A percentile compares a stretch with the other conserved stretches of the same genome.
These are phyloP conservation scores for Lasiurus borealis DNA, from an alignment of 2,113 vertebrate genomes.

Conservation along the genomic window DNA sequence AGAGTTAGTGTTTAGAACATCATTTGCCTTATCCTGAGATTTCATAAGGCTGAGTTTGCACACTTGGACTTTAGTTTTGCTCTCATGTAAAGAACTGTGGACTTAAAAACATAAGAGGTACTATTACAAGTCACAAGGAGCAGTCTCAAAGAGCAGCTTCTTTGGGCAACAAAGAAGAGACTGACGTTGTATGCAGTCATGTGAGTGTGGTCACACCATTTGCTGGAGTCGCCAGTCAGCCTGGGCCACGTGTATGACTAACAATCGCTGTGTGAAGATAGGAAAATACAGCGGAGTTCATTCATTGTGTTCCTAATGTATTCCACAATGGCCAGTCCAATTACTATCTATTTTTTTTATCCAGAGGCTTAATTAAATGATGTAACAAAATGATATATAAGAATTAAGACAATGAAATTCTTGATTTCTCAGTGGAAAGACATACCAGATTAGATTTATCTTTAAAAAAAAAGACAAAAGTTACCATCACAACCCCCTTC, in stretches of 20 bases:
- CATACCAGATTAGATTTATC: constrained; percentile 81
- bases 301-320: constrained; percentile 77
- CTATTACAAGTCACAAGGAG: constrained; percentile 85
- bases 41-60: constrained; percentile 74
- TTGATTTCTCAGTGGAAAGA: constrained; percentile 84
- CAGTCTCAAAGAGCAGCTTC: constrained; percentile 67
- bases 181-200: not conserved
- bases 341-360: constrained; percentile 86
- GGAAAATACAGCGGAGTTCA: constrained; percentile 69
- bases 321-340: constrained; percentile 79
- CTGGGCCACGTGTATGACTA: constrained; percentile 74
- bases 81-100: constrained; percentile 56
- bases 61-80: constrained; percentile 72
- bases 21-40: constrained; percentile 73
- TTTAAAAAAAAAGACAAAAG: constrained; percentile 71
- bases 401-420: constrained; percentile 82
- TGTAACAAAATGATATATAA: constrained; percentile 84
- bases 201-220: constrained; percentile 30
- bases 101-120: constrained; percentile 59
- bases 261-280: constrained; percentile 78
- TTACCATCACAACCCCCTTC: constrained; percentile 82
- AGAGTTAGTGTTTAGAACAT: constrained; percentile 70
- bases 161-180: constrained; percentile 59
- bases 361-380: constrained; percentile 86
- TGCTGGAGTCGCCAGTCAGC: constrained; percentile 69